Evolutionary conservation across 2,888 invertebrate species (phyloP), one percentile per base, ranked within the genome.

Genomic region (Sthenelais limicola): DNA sequence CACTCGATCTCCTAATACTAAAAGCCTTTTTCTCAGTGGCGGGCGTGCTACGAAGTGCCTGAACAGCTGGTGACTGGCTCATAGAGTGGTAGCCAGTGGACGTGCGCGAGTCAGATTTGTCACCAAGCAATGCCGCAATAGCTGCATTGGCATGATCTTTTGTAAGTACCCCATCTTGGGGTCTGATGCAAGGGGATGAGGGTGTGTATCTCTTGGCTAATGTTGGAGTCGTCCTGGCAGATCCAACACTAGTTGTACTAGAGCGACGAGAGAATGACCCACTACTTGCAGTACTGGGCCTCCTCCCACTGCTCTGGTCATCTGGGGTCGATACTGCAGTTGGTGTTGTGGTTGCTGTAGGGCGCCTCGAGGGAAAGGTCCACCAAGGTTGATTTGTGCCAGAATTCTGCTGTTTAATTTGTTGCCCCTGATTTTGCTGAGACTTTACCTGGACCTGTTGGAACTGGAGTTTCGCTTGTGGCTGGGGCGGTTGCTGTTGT

Each of bases 71-170:
- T 7, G 56, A 30, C 3, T 3, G 2, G 5, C 18, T 28, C 7
- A 3, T 32, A 3, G 33, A 12, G n/a, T 56, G 56, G 30, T 56
- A 56, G 7, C 56, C 56, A 1, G 56, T 56, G 1, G 56, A 15
- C 26, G 56, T 15, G 5, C 56, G 56, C 1, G 32, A 5, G 15
- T 56, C 56, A 12, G 33, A 30, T 1, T 24, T 18, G 56, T 56
- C 56, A 3, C 56, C 56, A n/a, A 56, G 56, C 30, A 56, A 33
- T 1, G 56, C 56, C 18, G 56, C 56, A 32, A 56, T 56, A 33
- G 56, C 56, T 3, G 56, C 56, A 7, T 32, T 33, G 5, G 56
- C 56, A 21, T 56, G 56, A 21, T 56, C 56, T 3, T 18, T 21
- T 18, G 56, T 56, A 1, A 56, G 32, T 1, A 2, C 3, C 3